phyloP scores from a whole-genome alignment of 2,888 invertebrate genomes.

The Gryllus longicercus region DNA sequence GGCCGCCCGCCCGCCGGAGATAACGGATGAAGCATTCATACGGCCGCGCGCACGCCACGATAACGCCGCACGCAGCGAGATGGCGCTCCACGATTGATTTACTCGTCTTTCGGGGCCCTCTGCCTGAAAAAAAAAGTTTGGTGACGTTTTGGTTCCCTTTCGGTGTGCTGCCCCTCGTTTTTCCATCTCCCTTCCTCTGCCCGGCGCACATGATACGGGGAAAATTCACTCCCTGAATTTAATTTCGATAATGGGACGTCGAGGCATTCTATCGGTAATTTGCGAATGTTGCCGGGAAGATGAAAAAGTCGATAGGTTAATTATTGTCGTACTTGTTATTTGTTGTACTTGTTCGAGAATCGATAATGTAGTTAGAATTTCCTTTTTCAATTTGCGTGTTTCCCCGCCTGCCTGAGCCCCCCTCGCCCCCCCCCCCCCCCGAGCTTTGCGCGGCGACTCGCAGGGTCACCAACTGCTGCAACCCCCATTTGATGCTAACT shows the following conservation, averaged over 20 bases:
- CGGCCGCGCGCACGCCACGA: neutral
- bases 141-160: neutral
- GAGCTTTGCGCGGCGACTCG: too few species aligned
- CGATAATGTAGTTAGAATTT: too few species aligned
- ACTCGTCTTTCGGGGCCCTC: neutral
- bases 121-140: too few species aligned
- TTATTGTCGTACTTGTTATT: neutral
- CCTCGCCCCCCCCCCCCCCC: too few species aligned
- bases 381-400: too few species aligned
- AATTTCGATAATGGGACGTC: conserved; percentile 2
- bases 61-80: neutral
- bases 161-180: neutral
- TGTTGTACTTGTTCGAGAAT: too few species aligned
- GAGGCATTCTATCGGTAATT: neutral
- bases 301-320: neutral
- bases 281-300: too few species aligned
- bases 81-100: neutral
- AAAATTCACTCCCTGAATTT: neutral
- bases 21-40: neutral
- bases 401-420: too few species aligned
- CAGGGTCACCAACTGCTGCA: too few species aligned
- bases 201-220: neutral
- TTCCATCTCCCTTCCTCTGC: neutral
- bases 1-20: neutral
- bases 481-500: too few species aligned